A percentile compares a stretch with the other conserved stretches of the same genome.
Evolutionary conservation across 1,140 invertebrate genomes (phyloP).

Genomic region (Lineus longissimus): DNA sequence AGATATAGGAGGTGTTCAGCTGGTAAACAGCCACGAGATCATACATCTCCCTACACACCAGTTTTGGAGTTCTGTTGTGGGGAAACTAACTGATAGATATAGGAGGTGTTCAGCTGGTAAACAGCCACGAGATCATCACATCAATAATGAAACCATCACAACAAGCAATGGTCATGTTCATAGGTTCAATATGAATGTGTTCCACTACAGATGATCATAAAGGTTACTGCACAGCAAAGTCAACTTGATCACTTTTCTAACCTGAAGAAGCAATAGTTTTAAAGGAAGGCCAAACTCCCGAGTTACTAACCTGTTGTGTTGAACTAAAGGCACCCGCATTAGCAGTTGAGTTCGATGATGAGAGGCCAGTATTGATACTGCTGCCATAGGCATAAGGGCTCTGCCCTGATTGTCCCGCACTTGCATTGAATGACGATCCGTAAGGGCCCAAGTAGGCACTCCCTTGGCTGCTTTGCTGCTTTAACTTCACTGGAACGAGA

Average conservation of each 20-base stretch:
- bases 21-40: neutral
- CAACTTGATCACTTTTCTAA: too few relatives aligned
- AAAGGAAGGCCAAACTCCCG: neutral
- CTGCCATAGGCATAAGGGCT: constrained; percentile 7
- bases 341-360: constrained; percentile 2
- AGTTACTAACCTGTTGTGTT: neutral
- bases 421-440: constrained; percentile 3
- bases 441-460: neutral
- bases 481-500: constrained; percentile 13
- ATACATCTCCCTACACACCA: neutral
- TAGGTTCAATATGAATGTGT: too few relatives aligned
- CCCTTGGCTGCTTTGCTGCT: constrained; percentile 11
- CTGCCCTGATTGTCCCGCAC: neutral
- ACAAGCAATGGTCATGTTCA: too few relatives aligned
- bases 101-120: too few relatives aligned
- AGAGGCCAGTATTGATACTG: neutral
- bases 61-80: neutral
- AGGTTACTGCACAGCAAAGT: too few relatives aligned
- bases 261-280: too few relatives aligned
- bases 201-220: too few relatives aligned
- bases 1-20: neutral
- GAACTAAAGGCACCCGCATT: constrained; percentile 2
- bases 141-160: too few relatives aligned
- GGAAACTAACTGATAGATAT: neutral
- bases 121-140: too few relatives aligned